phyloP scores from a whole-genome alignment of 53 echinoderm and acorn worm species.

The Holothuria leucospilota region DNA sequence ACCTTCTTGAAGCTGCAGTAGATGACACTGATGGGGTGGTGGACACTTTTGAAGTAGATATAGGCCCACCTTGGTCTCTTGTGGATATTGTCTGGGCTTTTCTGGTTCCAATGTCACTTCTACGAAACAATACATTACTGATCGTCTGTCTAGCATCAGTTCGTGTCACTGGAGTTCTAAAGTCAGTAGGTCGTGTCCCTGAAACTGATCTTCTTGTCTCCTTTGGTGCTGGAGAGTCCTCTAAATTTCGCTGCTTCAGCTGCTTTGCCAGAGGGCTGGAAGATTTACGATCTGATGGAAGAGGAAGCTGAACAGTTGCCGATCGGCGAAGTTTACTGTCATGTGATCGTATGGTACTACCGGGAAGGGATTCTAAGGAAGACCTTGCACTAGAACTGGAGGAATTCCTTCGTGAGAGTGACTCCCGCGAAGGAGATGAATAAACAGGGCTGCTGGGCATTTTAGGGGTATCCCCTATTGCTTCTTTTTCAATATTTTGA shows the following conservation, averaged over 20 bases:
- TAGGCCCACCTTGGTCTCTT: neutral
- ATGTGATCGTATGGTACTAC: conserved; percentile 55
- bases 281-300: conserved; percentile 63
- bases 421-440: conserved; percentile 40
- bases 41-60: neutral
- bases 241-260: conserved; percentile 14
- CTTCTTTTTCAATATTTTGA: conserved; percentile 83
- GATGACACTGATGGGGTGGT: conserved; percentile 7
- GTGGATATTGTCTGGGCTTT: conserved; percentile 35
- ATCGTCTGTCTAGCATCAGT: conserved; percentile 89
- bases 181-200: neutral
- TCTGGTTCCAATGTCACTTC: conserved; percentile 73
- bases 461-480: conserved; percentile 74
- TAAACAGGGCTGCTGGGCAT: conserved; percentile 67
- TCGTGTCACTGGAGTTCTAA: conserved; percentile 55
- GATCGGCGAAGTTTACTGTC: conserved; percentile 50
- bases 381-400: conserved; percentile 52
- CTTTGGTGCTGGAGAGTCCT: conserved; percentile 52
- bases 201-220: conserved; percentile 44
- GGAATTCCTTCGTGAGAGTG: conserved; percentile 27
- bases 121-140: conserved; percentile 76
- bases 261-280: conserved; percentile 58
- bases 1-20: conserved; percentile 29
- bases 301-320: conserved; percentile 21
- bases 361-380: conserved; percentile 72